These are phyloP conservation scores for Rhopalosiphum padi DNA, from an alignment of 1,140 invertebrate species.

Conservation along the genomic window DNA sequence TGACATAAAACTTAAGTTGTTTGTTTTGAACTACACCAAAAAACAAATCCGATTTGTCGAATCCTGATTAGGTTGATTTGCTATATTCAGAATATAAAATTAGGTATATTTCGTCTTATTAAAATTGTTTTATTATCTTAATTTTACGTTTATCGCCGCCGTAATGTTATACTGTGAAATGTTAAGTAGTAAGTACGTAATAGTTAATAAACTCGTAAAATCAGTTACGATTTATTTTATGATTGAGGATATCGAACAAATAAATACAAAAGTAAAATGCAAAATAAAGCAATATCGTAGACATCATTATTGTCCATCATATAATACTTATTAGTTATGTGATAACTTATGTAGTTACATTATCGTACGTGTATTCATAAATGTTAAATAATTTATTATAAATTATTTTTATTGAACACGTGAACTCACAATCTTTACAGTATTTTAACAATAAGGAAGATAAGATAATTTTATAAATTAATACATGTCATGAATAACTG, in stretches of 20 bases:
- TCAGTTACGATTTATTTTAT: neutral
- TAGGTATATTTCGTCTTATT: neutral
- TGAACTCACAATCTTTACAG: neutral
- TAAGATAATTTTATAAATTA: neutral
- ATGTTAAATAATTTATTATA: too few relatives aligned
- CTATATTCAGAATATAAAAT: too few relatives aligned
- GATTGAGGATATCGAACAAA: neutral
- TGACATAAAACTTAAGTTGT: too few relatives aligned
- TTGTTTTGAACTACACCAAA: too few relatives aligned
- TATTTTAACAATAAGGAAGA: too few relatives aligned
- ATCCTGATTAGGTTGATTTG: too few relatives aligned
- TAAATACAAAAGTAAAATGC: neutral
- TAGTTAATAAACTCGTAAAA: neutral
- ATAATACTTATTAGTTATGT: neutral
- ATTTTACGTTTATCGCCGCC: neutral
- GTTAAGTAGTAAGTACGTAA: neutral
- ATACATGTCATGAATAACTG: neutral
- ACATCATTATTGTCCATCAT: neutral
- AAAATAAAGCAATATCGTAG: neutral
- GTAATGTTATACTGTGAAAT: neutral
- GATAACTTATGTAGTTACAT: too few relatives aligned
- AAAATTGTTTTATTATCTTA: neutral
- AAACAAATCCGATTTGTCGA: too few relatives aligned
- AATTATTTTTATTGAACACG: neutral
- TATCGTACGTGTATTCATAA: neutral